A percentile compares a stretch with the other conserved stretches of the same genome.
phyloP scores from a whole-genome alignment of 1,140 invertebrate genomes.

The Drosophila sturtevanti region DNA sequence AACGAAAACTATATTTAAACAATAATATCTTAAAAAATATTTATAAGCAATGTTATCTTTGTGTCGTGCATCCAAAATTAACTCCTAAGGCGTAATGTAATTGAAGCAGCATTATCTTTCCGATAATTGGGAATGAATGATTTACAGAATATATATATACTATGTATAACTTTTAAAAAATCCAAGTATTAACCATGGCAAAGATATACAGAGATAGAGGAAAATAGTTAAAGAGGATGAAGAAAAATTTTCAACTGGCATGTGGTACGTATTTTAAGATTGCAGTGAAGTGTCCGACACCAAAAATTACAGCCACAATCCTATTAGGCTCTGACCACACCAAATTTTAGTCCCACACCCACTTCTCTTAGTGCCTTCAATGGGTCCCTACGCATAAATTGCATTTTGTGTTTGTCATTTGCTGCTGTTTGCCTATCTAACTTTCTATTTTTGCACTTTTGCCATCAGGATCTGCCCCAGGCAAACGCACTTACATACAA shows the following conservation, averaged over 20 bases:
- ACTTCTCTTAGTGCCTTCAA: neutral
- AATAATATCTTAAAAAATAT: no score
- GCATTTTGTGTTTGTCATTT: slow-evolving; percentile 21
- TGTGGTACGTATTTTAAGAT: slow-evolving; percentile 24
- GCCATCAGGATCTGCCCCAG: slow-evolving; percentile 7
- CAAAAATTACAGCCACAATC: slow-evolving; percentile 57
- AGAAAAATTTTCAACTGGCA: neutral
- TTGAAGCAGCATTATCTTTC: no score
- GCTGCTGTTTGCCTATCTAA: slow-evolving; percentile 38
- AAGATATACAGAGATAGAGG: neutral
- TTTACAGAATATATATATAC: no score
- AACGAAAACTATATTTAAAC: no score
- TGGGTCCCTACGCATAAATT: slow-evolving; percentile 41
- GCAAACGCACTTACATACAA: slow-evolving; percentile 14
- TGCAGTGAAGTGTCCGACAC: neutral
- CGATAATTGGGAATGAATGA: no score
- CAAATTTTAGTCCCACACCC: neutral
- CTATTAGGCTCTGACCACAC: slow-evolving; percentile 34
- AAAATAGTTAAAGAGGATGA: neutral
- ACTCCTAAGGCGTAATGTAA: no score
- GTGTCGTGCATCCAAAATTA: no score
- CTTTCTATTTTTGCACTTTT: slow-evolving; percentile 38
- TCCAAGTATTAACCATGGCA: no score
- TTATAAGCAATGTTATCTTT: no score
- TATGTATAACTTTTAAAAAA: no score